A percentile compares a stretch with the other conserved stretches of the same genome.
Evolutionary conservation across 2,797 vertebrate species (phyloP).

Genomic region (Semaprochilodus insignis): DNA sequence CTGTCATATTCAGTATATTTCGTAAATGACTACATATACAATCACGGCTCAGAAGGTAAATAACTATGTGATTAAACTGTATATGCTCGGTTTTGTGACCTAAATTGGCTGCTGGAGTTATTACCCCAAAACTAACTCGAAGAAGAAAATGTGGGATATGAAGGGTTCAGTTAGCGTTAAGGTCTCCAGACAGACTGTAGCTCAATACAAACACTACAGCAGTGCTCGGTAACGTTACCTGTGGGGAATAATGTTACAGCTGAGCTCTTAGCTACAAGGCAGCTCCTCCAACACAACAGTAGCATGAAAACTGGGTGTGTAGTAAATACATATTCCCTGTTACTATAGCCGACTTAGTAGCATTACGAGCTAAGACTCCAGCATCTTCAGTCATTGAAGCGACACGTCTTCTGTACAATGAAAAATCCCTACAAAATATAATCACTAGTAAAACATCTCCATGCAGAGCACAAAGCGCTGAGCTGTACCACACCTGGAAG

Average conservation of each 20-base stretch:
- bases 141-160: not conserved
- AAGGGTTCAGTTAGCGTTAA: not conserved
- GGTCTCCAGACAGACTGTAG: not conserved
- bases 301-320: not conserved
- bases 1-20: not conserved
- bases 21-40: not conserved
- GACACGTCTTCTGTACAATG: not conserved
- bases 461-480: constrained; percentile 26
- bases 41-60: too few species aligned
- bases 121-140: not conserved
- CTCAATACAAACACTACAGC: not conserved
- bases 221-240: constrained; percentile 10
- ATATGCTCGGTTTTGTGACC: not conserved
- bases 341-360: not conserved
- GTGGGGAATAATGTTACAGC: not conserved
- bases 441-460: not conserved
- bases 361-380: not conserved
- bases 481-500: constrained; percentile 24
- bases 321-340: not conserved
- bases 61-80: not conserved
- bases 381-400: not conserved
- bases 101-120: not conserved
- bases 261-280: not conserved
- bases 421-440: not conserved
- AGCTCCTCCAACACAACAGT: not conserved